These are phyloP conservation scores for Cheirogaleus major DNA, from an alignment of 2,797 vertebrate genomes.

Conservation along the genomic window DNA sequence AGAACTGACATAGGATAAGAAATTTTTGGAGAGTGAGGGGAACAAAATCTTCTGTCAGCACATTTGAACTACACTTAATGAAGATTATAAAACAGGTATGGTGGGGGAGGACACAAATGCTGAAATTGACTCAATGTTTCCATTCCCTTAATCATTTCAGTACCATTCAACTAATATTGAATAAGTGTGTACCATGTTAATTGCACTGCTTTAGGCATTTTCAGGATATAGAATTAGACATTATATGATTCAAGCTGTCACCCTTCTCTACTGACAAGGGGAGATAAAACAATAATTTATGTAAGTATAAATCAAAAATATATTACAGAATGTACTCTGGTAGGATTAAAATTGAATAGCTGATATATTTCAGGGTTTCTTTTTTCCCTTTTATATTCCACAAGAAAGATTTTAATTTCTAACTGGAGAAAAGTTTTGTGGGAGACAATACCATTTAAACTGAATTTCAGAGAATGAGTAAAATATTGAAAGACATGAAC, in stretches of 20 bases:
- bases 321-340: not conserved
- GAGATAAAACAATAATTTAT: constrained; percentile 9
- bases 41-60: not conserved
- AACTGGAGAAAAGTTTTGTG: not conserved
- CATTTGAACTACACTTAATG: not conserved
- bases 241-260: not conserved
- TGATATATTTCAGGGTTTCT: not conserved
- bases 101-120: not conserved
- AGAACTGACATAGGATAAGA: not conserved
- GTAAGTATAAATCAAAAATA: not conserved
- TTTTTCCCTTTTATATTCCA: not conserved
- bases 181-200: not conserved
- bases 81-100: not conserved
- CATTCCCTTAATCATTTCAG: not conserved
- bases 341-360: not conserved
- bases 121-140: not conserved
- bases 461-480: not conserved
- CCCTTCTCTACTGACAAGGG: not conserved
- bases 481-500: not conserved
- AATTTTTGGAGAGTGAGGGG: not conserved
- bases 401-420: not conserved
- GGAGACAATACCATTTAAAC: not conserved
- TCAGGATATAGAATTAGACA: not conserved
- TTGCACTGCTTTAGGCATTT: not conserved
- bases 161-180: not conserved